phyloP scores from a whole-genome alignment of 2,888 invertebrate genomes.

The Lasioglossum oenotherae region DNA sequence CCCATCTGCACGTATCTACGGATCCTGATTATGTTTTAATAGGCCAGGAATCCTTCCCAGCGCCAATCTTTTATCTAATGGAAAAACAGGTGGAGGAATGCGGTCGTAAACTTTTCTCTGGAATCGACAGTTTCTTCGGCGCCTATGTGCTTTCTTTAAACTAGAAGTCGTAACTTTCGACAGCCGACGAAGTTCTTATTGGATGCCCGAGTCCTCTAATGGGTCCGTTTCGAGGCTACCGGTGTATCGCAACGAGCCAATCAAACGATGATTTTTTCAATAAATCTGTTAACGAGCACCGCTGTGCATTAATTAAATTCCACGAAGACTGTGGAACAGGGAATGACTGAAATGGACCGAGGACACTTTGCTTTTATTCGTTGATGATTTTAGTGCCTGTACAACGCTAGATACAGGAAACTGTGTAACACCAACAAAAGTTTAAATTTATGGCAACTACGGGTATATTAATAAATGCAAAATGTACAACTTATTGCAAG shows the following conservation, averaged over 20 bases:
- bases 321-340: background rate
- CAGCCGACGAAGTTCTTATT: conserved; percentile 1
- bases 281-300: background rate
- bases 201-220: background rate
- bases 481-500: too few species aligned
- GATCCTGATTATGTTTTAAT: conserved; percentile 6
- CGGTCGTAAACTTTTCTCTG: conserved; percentile 39
- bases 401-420: background rate
- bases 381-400: background rate
- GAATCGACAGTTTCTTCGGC: conserved; percentile 25
- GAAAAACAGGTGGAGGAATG: conserved; percentile 28
- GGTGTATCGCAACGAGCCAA: background rate
- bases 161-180: conserved; percentile 17
- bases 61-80: conserved; percentile 5
- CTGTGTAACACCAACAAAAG: too few species aligned
- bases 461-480: too few species aligned
- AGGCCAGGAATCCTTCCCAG: conserved; percentile 13
- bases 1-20: background rate
- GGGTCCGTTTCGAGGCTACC: background rate
- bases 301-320: background rate
- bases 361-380: background rate
- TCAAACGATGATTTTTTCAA: background rate
- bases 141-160: conserved; percentile 27
- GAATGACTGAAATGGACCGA: background rate
- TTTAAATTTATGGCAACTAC: too few species aligned